Conservation (phyloP, 2,888 invertebrate genomes). For the Fabriciana adippe region DNA sequence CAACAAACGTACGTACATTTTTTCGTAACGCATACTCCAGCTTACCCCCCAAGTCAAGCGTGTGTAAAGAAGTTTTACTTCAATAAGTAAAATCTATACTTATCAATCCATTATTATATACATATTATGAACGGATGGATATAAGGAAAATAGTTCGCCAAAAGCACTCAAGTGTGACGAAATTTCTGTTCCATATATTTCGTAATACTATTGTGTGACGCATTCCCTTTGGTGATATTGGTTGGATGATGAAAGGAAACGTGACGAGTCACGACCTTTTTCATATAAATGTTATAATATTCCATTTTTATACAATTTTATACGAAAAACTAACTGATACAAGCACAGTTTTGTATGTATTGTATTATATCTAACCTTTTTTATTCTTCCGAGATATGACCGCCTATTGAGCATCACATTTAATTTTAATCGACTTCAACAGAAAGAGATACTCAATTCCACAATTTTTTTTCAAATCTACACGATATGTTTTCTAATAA, state of each 20-base stretch:
- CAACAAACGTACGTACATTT: no score
- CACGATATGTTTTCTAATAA: no score
- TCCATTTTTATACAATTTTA: slow-evolving; percentile 14
- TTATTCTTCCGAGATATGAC: not conserved
- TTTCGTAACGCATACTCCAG: no score
- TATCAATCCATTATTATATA: no score
- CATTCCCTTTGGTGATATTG: slow-evolving; percentile 16
- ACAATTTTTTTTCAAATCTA: no score
- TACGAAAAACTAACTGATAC: not conserved
- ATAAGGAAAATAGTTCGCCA: not conserved
- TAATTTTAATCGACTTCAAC: no score
- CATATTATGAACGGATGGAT: slow-evolving; percentile 1
- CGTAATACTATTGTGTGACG: slow-evolving; percentile 19
- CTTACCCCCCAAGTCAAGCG: no score
- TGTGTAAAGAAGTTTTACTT: no score
- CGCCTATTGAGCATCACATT: no score
- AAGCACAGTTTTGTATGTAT: not conserved
- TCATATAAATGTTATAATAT: slow-evolving; percentile 11
- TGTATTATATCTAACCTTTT: not conserved
- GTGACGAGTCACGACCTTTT: not conserved
- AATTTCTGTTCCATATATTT: slow-evolving; percentile 19
- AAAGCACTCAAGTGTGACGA: not conserved
- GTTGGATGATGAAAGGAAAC: slow-evolving; percentile 13
- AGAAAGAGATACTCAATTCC: no score
- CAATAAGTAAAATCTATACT: no score